Base-by-base conservation (phyloP, 2,888 invertebrate species). In the Ypsolopha sequella region DNA sequence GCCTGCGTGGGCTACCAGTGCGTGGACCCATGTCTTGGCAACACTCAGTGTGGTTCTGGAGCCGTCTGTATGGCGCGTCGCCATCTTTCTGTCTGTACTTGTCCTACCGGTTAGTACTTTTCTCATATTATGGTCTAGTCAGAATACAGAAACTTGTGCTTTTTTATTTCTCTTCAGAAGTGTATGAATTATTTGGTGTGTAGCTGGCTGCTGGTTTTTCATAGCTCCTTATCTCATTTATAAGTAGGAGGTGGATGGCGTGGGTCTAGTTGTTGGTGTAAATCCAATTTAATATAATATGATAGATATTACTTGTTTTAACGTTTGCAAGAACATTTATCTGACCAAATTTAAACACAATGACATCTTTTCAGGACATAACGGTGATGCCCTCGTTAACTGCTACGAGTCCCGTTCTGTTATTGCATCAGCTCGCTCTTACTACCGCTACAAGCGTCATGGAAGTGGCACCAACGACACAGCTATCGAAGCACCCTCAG, bases 1-100 rank as follows among this genome's bases (percentile, higher is more conserved):
- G 93, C 93, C 36, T 95, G 95, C 70, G 92, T 93, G 50, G 92
- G 93, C 63, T 94, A 91, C 74, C 87, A 88, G 68, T 93, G 91
- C 73, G 89, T 89, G 54, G 88, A 93, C 76, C 94, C 94, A 0
- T 95, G 94, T 65, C 88, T 90, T 41, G 92, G 92, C 53, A 82
- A 85, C 69, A 70, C 78, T 1, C 93, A 94, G 70, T 95, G 95
- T 64, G 95, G 94, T 7, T 78, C 90, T 0, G 92, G 91, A 13
- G 95, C 94, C 41, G 89, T 89, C 51, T 95, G 95, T 66, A 91
- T 91, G 69, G 90, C 92, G 0, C 88, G 93, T 53, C 87, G 91
- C 36, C 95, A 95, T 73, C 87, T 94, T 50, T 94, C 95, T 6
- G 94, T 95, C 41, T 95, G 95, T 71, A 93, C 93, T 1, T 95